Percentiles rank a stretch among this genome's conserved stretches.
These are phyloP conservation scores for Fregetta grallaria DNA, from an alignment of 2,113 vertebrate genomes.

Conservation along the genomic window DNA sequence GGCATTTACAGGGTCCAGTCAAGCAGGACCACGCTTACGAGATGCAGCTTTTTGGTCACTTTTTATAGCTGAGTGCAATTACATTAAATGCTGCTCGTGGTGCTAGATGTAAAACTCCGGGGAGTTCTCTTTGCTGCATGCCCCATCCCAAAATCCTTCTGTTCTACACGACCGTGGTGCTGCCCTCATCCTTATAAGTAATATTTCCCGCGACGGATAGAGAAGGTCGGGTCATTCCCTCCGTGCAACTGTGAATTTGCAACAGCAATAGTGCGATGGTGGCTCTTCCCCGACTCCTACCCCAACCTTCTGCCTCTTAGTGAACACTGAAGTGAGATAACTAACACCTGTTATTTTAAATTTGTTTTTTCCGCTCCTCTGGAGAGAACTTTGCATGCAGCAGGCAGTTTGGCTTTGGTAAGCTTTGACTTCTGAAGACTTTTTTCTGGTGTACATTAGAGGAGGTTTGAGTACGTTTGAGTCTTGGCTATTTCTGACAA, in stretches of 20 bases:
- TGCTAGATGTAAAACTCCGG: not conserved
- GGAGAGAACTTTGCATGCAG: not conserved
- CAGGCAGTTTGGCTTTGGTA: not conserved
- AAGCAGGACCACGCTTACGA: not conserved
- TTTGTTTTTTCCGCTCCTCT: not conserved
- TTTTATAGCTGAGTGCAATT: not conserved
- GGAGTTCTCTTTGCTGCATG: not conserved
- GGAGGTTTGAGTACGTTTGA: not conserved
- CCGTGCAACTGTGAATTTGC: not conserved
- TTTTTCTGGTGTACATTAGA: rapidly evolving
- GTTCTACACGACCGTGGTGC: rapidly evolving
- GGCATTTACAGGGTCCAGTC: not conserved
- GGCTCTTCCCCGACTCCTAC: not conserved
- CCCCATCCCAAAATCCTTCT: not conserved
- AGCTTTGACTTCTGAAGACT: not conserved
- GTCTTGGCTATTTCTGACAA: not conserved
- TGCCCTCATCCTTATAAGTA: not conserved
- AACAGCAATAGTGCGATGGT: rapidly evolving
- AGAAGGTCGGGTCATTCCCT: not conserved
- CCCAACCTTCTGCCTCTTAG: not conserved
- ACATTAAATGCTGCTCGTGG: not conserved
- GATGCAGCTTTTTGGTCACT: not conserved
- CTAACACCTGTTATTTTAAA: not conserved
- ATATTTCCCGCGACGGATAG: not conserved
- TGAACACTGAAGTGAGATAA: not conserved